Base-by-base conservation (phyloP, 2,888 invertebrate species). In the Chymomyza fuscimana region DNA sequence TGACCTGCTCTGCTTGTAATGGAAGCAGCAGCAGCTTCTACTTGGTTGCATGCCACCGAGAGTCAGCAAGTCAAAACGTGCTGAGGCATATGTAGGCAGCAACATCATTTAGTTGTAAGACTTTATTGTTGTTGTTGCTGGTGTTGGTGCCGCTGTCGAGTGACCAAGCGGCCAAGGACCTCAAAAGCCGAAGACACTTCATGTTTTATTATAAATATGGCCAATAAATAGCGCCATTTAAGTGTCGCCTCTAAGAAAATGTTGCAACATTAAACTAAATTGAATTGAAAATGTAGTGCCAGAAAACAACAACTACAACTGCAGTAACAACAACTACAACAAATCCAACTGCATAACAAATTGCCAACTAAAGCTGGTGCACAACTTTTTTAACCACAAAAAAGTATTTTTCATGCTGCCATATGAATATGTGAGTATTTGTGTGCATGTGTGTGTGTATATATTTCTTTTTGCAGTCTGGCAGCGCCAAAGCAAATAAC, bases 151-250 rank as follows among this genome's bases (percentile, higher is more conserved):
- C 56, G 25, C 19, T 51, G 9, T 15, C 19, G 9, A 54, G 22
- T 54, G 54, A 25, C 58, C 58, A 25, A 29, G 22, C 52, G 52
- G 52, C 19, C 52, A 19, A 54, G 52, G 16, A 29, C 29, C 15
- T 36, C 51, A 51, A 19, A 16, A 19, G 52, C 9, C 29, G 32
- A 29, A 46, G 40, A 46, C 10, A 46, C 74, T 87, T 70, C 83
- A 83, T 83, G 83, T 73, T 86, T 88, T 84, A 72, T 79, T 72
- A 88, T 85, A 85, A 85, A 87, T 85, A 87, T 80, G 78, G 80
- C 87, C 86, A 85, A 85, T 88, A 88, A 88, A 85, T 85, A 80
- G 74, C 69, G 50, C 66, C 60, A 71, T 69, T 74, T 71, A 76
- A 80, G 70, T 70, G 81, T 65, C 74, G 71, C 67, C 65, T 65